Conservation (phyloP, 2,888 invertebrate genomes). For the Thymelicus acteon region DNA sequence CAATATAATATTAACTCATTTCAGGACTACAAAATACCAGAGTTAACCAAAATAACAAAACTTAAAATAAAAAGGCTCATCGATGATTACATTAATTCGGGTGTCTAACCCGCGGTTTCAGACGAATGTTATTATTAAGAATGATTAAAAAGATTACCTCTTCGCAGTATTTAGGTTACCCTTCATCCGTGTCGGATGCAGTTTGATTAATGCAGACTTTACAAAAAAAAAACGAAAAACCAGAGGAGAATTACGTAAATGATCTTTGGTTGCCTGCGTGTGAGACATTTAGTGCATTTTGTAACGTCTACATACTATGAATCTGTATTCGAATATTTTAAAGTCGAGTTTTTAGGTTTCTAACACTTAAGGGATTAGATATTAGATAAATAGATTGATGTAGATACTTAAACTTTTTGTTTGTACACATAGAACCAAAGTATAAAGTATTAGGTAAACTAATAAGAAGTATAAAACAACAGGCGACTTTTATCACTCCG, state of each 20-base stretch:
- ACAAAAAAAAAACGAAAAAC: neutral
- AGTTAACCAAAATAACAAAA: slow-evolving; percentile 1
- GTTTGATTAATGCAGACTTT: slow-evolving; percentile 22
- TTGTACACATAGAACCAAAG: too few relatives aligned
- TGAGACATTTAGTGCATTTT: neutral
- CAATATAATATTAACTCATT: neutral
- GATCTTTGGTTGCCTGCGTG: neutral
- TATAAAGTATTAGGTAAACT: too few relatives aligned
- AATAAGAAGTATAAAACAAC: too few relatives aligned
- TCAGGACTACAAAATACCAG: neutral
- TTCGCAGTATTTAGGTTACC: slow-evolving; percentile 40
- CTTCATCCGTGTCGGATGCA: slow-evolving; percentile 41
- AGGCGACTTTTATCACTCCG: too few relatives aligned
- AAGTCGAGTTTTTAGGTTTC: neutral
- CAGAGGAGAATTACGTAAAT: neutral
- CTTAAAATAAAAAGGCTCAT: slow-evolving; percentile 7
- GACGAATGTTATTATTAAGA: neutral
- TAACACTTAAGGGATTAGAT: too few relatives aligned
- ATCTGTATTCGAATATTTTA: too few relatives aligned
- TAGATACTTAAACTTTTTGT: too few relatives aligned
- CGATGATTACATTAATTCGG: slow-evolving; percentile 20
- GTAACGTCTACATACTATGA: neutral
- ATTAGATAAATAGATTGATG: too few relatives aligned
- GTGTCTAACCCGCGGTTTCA: slow-evolving; percentile 13
- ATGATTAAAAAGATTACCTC: slow-evolving; percentile 16